These are phyloP conservation scores for Apistogramma diplotaenia DNA, from an alignment of 2,113 vertebrate genomes.

Conservation along the genomic window DNA sequence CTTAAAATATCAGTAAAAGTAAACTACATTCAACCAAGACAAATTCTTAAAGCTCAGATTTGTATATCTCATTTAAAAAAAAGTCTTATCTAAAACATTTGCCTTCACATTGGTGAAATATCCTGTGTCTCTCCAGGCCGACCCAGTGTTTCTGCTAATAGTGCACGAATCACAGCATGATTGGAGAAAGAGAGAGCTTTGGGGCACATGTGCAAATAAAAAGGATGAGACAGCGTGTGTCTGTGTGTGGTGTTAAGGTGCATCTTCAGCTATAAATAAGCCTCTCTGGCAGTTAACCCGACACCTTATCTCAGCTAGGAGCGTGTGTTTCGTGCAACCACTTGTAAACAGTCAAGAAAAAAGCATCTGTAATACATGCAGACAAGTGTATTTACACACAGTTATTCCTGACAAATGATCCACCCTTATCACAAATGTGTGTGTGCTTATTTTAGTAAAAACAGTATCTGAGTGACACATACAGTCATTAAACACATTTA, in stretches of 20 bases:
- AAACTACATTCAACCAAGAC: background rate
- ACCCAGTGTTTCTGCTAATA: background rate
- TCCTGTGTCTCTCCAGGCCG: background rate
- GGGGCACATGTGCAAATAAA: slow-evolving; percentile 24
- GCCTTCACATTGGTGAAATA: background rate
- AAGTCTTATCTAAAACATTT: background rate
- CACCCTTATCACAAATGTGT: background rate
- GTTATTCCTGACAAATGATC: background rate
- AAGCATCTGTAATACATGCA: background rate
- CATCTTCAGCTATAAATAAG: slow-evolving; percentile 65
- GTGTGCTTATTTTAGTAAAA: too few relatives aligned
- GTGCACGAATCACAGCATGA: slow-evolving; percentile 16
- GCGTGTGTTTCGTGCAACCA: background rate
- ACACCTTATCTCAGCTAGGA: slow-evolving; percentile 36
- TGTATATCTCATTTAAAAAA: background rate
- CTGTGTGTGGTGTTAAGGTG: slow-evolving; percentile 7
- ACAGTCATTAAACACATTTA: background rate
- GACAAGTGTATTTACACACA: background rate
- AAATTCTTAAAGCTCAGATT: background rate
- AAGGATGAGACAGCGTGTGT: background rate
- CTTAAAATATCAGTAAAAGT: background rate
- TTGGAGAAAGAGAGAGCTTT: slow-evolving; percentile 1
- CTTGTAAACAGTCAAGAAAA: slow-evolving; percentile 38
- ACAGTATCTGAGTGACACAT: background rate
- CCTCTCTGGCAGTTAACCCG: slow-evolving; percentile 41